Evolutionary conservation across 1,140 invertebrate species (phyloP).

Genomic region (Holcopasites calliopsidis): DNA sequence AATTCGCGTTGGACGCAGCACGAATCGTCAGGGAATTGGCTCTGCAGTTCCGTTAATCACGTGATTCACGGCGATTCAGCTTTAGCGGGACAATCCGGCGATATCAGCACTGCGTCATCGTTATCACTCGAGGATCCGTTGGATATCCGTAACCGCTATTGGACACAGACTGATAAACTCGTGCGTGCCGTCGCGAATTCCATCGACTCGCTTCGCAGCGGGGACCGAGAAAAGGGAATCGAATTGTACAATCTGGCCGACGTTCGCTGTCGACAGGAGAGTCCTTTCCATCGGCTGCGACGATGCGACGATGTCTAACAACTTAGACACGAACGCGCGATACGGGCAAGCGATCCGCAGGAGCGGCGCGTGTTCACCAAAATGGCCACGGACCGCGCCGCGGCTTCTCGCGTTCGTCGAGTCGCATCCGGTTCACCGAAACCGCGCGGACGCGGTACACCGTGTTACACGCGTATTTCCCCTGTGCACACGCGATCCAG

Average conservation of each 20-base stretch:
- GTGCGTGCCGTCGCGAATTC: neutral
- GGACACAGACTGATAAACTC: neutral
- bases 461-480: neutral
- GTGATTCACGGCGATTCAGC: slow-evolving; percentile 24
- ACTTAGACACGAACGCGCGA: too few relatives aligned
- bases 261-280: too few relatives aligned
- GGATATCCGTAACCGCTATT: neutral
- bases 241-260: too few relatives aligned
- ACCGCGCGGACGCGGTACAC: neutral
- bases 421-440: too few relatives aligned
- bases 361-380: too few relatives aligned
- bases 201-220: neutral
- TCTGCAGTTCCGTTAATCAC: slow-evolving; percentile 15
- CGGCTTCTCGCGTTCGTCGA: too few relatives aligned
- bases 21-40: slow-evolving; percentile 17
- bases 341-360: too few relatives aligned
- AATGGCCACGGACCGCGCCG: too few relatives aligned
- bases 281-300: too few relatives aligned
- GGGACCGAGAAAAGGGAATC: neutral
- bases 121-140: slow-evolving; percentile 35
- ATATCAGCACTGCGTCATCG: slow-evolving; percentile 40
- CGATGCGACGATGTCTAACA: too few relatives aligned
- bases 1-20: neutral
- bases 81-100: slow-evolving; percentile 23
- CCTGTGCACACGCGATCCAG: slow-evolving; percentile 65